These are phyloP conservation scores for Lordiphosa stackelbergi DNA, from an alignment of 1,140 invertebrate genomes.

Conservation along the genomic window DNA sequence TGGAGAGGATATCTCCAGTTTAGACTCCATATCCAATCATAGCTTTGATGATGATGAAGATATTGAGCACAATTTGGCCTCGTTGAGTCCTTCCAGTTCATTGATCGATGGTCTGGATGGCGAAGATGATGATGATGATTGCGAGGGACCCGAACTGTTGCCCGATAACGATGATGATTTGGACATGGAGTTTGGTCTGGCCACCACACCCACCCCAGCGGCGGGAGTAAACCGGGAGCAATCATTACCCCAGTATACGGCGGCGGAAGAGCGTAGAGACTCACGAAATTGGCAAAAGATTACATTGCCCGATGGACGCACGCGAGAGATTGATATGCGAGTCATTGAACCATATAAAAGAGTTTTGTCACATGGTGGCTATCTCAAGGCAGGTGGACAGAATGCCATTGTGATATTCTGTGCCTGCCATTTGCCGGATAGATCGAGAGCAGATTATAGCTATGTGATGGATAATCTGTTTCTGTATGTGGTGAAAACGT, in stretches of 20 bases:
- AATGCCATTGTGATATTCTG: constrained; percentile 93
- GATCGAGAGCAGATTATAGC: constrained; percentile 87
- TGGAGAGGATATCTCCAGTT: constrained; percentile 71
- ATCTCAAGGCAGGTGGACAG: constrained; percentile 83
- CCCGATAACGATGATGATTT: constrained; percentile 63
- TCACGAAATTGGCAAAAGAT: constrained; percentile 85
- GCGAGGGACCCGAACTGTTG: constrained; percentile 61
- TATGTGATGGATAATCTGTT: constrained; percentile 96
- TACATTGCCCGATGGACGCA: constrained; percentile 83
- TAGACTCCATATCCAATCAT: constrained; percentile 76
- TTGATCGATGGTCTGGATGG: constrained; percentile 68
- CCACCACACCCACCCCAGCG: constrained; percentile 63
- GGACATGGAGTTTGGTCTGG: constrained; percentile 57
- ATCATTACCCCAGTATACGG: constrained; percentile 82
- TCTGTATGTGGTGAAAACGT: constrained; percentile 90
- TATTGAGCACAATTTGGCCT: constrained; percentile 72
- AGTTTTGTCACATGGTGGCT: constrained; percentile 87
- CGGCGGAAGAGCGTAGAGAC: constrained; percentile 86
- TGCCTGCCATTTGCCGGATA: constrained; percentile 90
- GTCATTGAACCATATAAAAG: constrained; percentile 86
- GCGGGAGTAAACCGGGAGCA: constrained; percentile 15
- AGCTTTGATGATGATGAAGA: constrained; percentile 76
- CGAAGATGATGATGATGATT: constrained; percentile 68
- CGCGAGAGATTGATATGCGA: constrained; percentile 90
- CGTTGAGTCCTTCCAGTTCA: constrained; percentile 71